Conservation (phyloP, 2,113 vertebrate genomes). For the Lonchura striata region DNA sequence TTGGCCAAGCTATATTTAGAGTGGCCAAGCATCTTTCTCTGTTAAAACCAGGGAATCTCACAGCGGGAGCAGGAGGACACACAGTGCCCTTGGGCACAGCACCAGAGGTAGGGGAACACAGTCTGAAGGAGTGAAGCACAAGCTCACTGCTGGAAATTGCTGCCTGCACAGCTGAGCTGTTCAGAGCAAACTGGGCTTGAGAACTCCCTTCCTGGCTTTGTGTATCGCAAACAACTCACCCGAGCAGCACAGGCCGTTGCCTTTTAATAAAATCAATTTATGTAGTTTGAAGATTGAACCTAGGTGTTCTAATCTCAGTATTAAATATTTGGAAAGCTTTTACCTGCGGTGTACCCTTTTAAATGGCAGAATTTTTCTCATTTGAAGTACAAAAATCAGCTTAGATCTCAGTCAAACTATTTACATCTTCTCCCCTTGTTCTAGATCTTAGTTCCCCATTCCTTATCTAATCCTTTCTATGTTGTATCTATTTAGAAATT, state of each 20-base stretch:
- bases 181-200: background rate
- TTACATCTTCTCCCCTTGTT: background rate
- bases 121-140: background rate
- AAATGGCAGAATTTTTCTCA: background rate
- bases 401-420: background rate
- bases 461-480: background rate
- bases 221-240: fast-evolving
- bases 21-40: background rate
- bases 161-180: background rate
- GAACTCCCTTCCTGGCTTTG: background rate
- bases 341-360: background rate
- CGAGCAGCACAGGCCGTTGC: background rate
- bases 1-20: background rate
- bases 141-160: background rate
- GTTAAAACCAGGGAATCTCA: background rate
- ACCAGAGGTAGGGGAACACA: background rate
- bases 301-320: background rate
- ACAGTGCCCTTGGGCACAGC: background rate
- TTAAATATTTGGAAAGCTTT: background rate
- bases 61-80: background rate
- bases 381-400: background rate
- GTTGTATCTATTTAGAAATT: background rate
- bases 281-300: background rate
- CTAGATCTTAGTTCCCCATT: background rate
- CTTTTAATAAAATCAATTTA: background rate